Percentiles rank a stretch among this genome's conserved stretches.
Conservation (phyloP, 2,888 invertebrate genomes). For the Leucoma salicis region DNA sequence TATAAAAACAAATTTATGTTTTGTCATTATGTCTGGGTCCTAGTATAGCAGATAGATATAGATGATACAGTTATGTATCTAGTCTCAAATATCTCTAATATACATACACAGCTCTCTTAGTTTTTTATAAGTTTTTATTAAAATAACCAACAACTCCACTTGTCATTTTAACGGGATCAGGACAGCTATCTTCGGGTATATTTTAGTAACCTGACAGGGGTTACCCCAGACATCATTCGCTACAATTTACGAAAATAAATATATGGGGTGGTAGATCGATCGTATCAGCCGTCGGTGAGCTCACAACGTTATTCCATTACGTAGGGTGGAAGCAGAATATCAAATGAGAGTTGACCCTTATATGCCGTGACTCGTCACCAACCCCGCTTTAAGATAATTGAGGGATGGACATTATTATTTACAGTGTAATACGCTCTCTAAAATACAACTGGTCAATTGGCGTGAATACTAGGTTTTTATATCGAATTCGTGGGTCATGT, state of each 20-base stretch:
- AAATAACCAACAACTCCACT: conserved; percentile 32
- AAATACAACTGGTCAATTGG: conserved; percentile 33
- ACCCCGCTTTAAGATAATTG: conserved; percentile 42
- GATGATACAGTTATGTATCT: too few species aligned
- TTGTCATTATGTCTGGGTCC: too few species aligned
- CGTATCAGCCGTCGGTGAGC: conserved; percentile 49
- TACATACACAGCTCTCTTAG: too few species aligned
- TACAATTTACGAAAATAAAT: conserved; percentile 75
- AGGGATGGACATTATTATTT: conserved; percentile 38
- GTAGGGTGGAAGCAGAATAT: conserved; percentile 63
- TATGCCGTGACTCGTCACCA: conserved; percentile 49
- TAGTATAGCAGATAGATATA: too few species aligned
- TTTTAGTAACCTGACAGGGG: conserved; percentile 66
- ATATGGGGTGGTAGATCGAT: conserved; percentile 60
- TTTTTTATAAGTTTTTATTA: conserved; percentile 11
- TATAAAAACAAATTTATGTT: too few species aligned
- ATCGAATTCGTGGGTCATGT: conserved; percentile 12
- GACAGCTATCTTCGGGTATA: conserved; percentile 37
- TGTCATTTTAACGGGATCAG: conserved; percentile 35
- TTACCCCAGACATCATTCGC: conserved; percentile 59
- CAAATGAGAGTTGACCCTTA: conserved; percentile 69
- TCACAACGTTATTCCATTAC: conserved; percentile 79
- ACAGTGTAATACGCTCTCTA: conserved; percentile 20
- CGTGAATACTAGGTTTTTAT: conserved; percentile 10
- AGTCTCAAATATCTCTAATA: too few species aligned